Evolutionary conservation across 2,888 invertebrate species (phyloP), one percentile per base, ranked within the genome.

Genomic region (Drosophila planitibia): DNA sequence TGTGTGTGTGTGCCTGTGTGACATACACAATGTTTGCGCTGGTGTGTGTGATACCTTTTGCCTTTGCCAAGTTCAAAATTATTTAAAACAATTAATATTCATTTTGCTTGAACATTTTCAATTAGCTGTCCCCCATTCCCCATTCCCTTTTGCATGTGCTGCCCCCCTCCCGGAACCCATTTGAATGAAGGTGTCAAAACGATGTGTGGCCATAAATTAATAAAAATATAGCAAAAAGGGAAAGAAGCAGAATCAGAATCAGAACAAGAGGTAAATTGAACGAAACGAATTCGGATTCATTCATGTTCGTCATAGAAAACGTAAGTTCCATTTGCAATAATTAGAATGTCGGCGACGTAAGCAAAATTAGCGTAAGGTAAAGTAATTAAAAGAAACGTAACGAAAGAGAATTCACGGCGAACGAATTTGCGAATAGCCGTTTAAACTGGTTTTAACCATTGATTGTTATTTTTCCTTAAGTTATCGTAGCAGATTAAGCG

Each of bases 51-150:
- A 47, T 47, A 47, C 47, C 64, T 63, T 83, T 67, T 83, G 87
- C 87, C 74, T 85, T 85, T 87, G 89, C 85, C 91, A 91, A 91
- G 91, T 91, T 91, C 91, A 91, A 90, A 90, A 88, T 91, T 91
- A 91, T 87, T 91, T 84, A 89, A 88, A 85, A 87, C 90, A 91
- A 91, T 90, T 90, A 90, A 87, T 91, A 83, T 86, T 89, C 78
- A 80, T 85, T 83, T 85, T 86, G 79, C 62, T 73, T 70, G 44
- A 67, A 63, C 70, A 74, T 67, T 74, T 82, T 85, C 88, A 85
- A 87, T 85, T 87, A 87, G 79, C 62, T 76, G 55, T 62, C 59
- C 28, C 30, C 59, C 37, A 37, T 28, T 35, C 33, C 10, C 47
- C 32, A 52, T 10, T 12, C n/a, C 14, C 25, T 53, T 37, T 44